phyloP scores from a whole-genome alignment of 2,888 invertebrate species.

The Eupithecia subfuscata region DNA sequence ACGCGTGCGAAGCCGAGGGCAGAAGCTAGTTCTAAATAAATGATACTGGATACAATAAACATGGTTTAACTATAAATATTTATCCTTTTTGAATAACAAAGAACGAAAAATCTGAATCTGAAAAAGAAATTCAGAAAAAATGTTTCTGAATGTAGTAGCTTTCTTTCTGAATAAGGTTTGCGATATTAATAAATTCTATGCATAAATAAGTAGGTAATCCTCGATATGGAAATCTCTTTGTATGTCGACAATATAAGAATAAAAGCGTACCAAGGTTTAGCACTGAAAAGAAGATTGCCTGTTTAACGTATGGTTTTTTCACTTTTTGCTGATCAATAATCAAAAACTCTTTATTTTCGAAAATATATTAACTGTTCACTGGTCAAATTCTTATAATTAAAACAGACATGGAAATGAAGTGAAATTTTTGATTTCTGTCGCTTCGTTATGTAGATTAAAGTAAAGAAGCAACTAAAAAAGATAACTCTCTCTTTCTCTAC shows the following conservation, averaged over 20 bases:
- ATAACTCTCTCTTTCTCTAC: no score
- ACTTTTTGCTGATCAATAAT: not conserved
- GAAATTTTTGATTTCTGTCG: no score
- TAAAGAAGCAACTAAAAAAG: no score
- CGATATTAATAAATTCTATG: conserved; percentile 12
- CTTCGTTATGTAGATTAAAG: no score
- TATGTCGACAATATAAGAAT: not conserved
- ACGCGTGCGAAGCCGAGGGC: no score
- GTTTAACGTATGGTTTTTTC: not conserved
- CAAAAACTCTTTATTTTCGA: no score
- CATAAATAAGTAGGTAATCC: conserved; percentile 1
- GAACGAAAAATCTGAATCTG: not conserved
- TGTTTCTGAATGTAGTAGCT: not conserved
- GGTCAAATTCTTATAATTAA: no score
- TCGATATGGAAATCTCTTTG: not conserved
- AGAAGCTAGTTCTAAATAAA: no score
- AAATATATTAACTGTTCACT: no score
- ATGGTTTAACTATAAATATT: not conserved
- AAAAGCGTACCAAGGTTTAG: not conserved
- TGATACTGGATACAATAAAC: no score
- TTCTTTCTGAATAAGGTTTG: conserved; percentile 5
- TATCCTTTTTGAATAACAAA: not conserved
- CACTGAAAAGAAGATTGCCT: not conserved
- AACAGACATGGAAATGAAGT: no score
- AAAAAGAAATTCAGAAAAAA: not conserved